Percentiles rank a stretch among this genome's conserved stretches.
phyloP scores from a whole-genome alignment of 2,113 vertebrate species.

The Oreotrochilus melanogaster region DNA sequence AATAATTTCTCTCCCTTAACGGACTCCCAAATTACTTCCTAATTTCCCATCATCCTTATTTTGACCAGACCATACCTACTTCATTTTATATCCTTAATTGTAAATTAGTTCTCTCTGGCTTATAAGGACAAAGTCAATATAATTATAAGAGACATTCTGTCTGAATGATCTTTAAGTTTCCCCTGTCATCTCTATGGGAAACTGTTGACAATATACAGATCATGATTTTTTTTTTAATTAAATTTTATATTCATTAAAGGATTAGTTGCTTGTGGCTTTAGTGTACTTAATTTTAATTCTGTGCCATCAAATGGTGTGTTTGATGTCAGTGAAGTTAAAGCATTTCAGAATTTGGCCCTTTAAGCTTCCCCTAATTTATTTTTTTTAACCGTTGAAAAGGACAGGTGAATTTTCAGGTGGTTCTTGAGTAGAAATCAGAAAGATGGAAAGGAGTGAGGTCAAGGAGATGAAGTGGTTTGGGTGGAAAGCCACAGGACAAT shows the following conservation, averaged over 20 bases:
- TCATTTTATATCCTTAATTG: background rate
- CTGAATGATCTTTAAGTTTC: background rate
- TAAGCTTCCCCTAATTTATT: background rate
- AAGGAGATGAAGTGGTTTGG: background rate
- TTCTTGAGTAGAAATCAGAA: background rate
- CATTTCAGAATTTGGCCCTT: background rate
- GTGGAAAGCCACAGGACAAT: background rate
- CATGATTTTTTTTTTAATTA: background rate
- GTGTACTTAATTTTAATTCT: background rate
- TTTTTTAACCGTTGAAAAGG: background rate
- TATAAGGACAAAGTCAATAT: background rate
- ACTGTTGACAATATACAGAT: background rate
- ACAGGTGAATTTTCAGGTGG: background rate
- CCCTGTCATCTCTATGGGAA: background rate
- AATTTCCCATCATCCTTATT: background rate
- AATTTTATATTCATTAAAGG: background rate
- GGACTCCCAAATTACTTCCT: background rate
- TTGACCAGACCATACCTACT: background rate
- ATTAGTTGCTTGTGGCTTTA: background rate
- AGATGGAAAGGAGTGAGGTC: background rate
- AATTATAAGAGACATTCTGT: background rate
- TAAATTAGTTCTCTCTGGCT: background rate
- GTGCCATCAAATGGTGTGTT: background rate
- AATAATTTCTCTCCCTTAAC: background rate
- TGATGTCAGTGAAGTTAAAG: background rate